A percentile compares a stretch with the other conserved stretches of the same genome.
These are phyloP conservation scores for Ploceus nigricollis DNA, from an alignment of 2,113 vertebrate species.

Conservation along the genomic window DNA sequence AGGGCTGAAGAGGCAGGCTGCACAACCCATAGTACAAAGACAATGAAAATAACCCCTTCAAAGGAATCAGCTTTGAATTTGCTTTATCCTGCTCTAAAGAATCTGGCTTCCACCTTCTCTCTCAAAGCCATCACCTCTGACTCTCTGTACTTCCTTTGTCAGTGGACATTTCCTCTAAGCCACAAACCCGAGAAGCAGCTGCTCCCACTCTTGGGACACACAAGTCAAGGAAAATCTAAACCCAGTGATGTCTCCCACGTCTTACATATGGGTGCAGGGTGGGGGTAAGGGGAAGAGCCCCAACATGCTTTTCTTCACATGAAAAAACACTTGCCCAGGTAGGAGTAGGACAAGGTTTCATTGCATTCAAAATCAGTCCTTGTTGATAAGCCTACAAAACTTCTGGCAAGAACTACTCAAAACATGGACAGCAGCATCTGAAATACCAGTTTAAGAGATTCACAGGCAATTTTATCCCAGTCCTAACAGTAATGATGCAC, in stretches of 20 bases:
- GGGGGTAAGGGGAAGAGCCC: background rate
- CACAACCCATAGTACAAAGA: background rate
- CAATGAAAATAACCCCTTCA: background rate
- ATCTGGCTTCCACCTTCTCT: background rate
- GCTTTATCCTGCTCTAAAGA: background rate
- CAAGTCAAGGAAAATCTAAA: background rate
- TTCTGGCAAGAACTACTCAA: background rate
- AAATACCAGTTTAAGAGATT: background rate
- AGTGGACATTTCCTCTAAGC: background rate
- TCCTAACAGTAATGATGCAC: background rate
- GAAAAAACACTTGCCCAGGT: background rate
- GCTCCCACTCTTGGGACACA: background rate
- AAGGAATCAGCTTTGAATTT: background rate
- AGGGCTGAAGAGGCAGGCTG: background rate
- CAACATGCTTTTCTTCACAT: background rate
- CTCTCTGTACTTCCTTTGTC: background rate
- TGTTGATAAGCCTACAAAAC: background rate
- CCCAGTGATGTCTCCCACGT: fast-evolving
- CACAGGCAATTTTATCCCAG: background rate
- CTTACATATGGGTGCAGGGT: background rate
- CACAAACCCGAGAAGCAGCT: background rate
- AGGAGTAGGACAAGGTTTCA: background rate
- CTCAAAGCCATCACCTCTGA: background rate
- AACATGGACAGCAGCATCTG: background rate
- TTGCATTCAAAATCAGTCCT: background rate